These are phyloP conservation scores for Isurus oxyrinchus DNA, from an alignment of 2,113 vertebrate genomes.

Conservation along the genomic window DNA sequence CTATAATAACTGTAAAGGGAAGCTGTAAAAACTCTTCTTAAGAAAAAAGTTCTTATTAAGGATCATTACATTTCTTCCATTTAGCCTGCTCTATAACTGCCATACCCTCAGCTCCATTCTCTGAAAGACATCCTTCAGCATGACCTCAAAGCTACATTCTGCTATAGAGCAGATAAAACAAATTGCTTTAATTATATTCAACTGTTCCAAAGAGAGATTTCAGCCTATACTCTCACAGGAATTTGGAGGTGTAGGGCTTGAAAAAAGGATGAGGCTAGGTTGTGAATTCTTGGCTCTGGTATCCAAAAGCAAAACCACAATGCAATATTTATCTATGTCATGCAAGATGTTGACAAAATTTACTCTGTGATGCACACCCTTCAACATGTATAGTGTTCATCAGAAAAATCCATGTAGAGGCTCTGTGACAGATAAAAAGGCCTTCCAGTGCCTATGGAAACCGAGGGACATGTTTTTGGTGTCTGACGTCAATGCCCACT, in stretches of 20 bases:
- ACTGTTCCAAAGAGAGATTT: not conserved
- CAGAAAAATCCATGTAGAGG: not conserved
- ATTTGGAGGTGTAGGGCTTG: not conserved
- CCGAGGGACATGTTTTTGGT: not conserved
- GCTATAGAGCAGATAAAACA: not conserved
- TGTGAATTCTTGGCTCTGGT: not conserved
- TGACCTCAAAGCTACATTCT: not conserved
- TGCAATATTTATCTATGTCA: not conserved
- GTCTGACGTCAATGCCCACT: not conserved
- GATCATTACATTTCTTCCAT: not conserved
- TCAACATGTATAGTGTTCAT: not conserved
- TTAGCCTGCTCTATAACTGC: not conserved
- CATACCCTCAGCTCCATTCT: too few species aligned
- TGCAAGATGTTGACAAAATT: not conserved
- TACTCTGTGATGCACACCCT: not conserved
- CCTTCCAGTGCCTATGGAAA: not conserved
- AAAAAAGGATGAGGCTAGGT: not conserved
- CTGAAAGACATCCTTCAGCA: too few species aligned
- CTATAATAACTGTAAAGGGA: not conserved
- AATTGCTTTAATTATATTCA: not conserved
- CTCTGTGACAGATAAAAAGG: not conserved
- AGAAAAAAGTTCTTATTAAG: not conserved
- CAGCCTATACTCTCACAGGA: not conserved
- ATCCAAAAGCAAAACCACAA: not conserved
- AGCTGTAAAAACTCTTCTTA: not conserved